Evolutionary conservation across 2,888 invertebrate genomes (phyloP).

Genomic region (Isotomurus palustris): DNA sequence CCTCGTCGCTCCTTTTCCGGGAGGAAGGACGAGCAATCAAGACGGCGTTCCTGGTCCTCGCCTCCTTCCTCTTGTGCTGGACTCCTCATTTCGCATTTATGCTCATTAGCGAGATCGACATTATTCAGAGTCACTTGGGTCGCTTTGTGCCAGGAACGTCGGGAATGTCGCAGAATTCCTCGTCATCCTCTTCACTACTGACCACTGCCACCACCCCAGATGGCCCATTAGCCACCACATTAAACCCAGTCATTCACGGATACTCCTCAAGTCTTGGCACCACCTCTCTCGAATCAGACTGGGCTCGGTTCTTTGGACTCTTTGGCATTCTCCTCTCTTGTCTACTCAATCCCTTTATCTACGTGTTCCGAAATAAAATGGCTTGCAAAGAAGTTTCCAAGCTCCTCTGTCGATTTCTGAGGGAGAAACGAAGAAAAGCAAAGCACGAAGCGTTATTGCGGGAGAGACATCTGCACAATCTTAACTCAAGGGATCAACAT

Average conservation of each 20-base stretch:
- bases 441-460: neutral
- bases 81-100: constrained; percentile 51
- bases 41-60: constrained; percentile 54
- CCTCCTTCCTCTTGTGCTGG: constrained; percentile 55
- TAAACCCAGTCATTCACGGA: neutral
- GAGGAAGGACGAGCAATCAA: constrained; percentile 56
- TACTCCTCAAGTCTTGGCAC: neutral
- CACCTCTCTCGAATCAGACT: constrained; percentile 7
- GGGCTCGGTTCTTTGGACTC: constrained; percentile 46
- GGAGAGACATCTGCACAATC: neutral
- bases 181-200: neutral
- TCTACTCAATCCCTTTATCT: constrained; percentile 54
- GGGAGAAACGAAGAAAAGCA: constrained; percentile 5
- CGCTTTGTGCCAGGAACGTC: constrained; percentile 3
- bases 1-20: constrained; percentile 52
- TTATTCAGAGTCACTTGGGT: constrained; percentile 14
- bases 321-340: constrained; percentile 52
- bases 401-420: constrained; percentile 39
- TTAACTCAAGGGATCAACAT: neutral
- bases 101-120: constrained; percentile 47
- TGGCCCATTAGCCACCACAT: neutral
- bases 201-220: constrained; percentile 5
- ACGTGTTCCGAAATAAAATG: constrained; percentile 54
- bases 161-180: neutral
- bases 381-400: constrained; percentile 50